A percentile compares a stretch with the other conserved stretches of the same genome.
Conservation (phyloP, 2,888 invertebrate species). For the Cosmopolites sordidus region DNA sequence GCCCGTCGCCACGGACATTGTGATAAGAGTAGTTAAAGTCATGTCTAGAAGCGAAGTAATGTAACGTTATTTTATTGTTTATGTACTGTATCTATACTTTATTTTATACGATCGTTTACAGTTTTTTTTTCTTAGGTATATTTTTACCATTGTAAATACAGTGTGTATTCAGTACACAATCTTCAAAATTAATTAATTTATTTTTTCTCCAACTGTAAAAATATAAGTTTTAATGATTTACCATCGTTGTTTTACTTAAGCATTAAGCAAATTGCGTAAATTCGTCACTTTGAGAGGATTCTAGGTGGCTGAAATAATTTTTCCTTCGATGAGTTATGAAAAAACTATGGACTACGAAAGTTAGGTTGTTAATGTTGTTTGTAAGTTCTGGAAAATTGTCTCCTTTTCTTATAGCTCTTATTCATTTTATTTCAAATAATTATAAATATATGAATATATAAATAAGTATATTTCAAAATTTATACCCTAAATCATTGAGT, state of each 20-base stretch:
- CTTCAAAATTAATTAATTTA: conserved; percentile 43
- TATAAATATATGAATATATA: too few species aligned
- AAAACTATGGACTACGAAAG: too few species aligned
- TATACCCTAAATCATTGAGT: too few species aligned
- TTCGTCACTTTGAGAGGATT: too few species aligned
- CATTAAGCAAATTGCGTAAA: too few species aligned
- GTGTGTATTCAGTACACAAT: conserved; percentile 46
- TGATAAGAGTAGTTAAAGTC: conserved; percentile 49
- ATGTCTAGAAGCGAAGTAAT: conserved; percentile 48
- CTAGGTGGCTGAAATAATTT: too few species aligned
- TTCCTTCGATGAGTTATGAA: too few species aligned
- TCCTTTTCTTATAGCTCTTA: too few species aligned
- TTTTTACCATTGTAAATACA: conserved; percentile 48
- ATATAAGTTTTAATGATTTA: conserved; percentile 39
- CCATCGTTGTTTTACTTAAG: conserved; percentile 9
- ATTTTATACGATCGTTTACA: conserved; percentile 49
- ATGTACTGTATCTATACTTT: conserved; percentile 49
- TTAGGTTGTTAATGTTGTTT: too few species aligned
- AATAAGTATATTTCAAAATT: too few species aligned
- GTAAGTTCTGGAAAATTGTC: too few species aligned
- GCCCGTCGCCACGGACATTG: conserved; percentile 46
- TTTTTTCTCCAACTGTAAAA: conserved; percentile 38
- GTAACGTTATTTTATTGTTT: conserved; percentile 49
- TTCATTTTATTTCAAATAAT: too few species aligned
- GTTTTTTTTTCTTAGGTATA: conserved; percentile 42